Evolutionary conservation across 1,140 invertebrate genomes (phyloP).

Genomic region (Dreissena polymorpha): DNA sequence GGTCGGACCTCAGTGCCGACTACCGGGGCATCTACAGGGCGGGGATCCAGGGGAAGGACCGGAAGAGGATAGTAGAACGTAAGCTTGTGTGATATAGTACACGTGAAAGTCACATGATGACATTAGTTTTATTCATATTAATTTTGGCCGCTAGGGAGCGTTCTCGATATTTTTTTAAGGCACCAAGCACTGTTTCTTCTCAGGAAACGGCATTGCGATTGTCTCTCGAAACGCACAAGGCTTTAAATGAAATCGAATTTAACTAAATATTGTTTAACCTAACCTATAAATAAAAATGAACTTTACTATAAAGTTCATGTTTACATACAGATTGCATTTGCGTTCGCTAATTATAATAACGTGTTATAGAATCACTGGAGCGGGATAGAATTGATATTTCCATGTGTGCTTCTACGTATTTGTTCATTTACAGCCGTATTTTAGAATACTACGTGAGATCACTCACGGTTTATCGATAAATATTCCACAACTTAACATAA

Average conservation of each 20-base stretch:
- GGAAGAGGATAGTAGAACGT: constrained; percentile 61
- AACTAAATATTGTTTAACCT: no score
- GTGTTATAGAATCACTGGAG: no score
- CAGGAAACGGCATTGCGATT: neutral
- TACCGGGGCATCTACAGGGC: constrained; percentile 63
- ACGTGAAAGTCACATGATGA: neutral
- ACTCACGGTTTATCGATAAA: no score
- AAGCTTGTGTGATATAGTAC: constrained; percentile 5
- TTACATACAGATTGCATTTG: no score
- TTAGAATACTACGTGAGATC: no score
- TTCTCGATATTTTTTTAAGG: neutral
- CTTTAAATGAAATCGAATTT: neutral
- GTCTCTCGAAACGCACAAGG: neutral
- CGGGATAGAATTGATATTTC: no score
- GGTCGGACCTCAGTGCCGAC: constrained; percentile 65
- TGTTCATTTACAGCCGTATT: no score
- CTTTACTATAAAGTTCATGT: no score
- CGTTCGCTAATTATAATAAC: no score
- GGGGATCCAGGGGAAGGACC: constrained; percentile 56
- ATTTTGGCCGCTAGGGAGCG: neutral
- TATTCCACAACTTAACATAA: no score
- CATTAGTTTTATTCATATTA: neutral
- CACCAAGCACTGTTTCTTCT: neutral
- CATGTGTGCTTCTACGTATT: no score
- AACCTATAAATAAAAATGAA: no score